A percentile compares a stretch with the other conserved stretches of the same genome.
These are phyloP conservation scores for Drosophila mettleri DNA, from an alignment of 2,888 invertebrate species.

Conservation along the genomic window DNA sequence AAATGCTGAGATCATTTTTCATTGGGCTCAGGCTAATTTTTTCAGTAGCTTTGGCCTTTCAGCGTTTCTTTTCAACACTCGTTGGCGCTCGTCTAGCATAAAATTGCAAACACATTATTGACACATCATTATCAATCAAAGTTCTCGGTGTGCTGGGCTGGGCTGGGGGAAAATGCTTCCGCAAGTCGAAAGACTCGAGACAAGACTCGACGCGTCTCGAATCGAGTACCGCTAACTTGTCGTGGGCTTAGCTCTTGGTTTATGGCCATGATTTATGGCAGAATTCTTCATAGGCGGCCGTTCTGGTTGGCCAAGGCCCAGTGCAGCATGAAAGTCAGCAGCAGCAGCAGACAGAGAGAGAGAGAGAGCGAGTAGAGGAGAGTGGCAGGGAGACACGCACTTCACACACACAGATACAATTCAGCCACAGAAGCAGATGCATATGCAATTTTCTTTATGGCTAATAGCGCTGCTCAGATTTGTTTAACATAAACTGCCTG, in stretches of 20 bases:
- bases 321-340: slow-evolving; percentile 68
- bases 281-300: slow-evolving; percentile 82
- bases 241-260: slow-evolving; percentile 48
- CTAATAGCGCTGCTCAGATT: slow-evolving; percentile 59
- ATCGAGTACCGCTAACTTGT: slow-evolving; percentile 49
- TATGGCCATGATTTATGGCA: slow-evolving; percentile 79
- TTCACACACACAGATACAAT: slow-evolving; percentile 15
- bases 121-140: slow-evolving; percentile 82
- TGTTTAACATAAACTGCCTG: slow-evolving; percentile 72
- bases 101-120: slow-evolving; percentile 80
- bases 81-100: slow-evolving; percentile 56
- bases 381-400: slow-evolving; percentile 59
- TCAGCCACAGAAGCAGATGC: no score
- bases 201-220: slow-evolving; percentile 20
- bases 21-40: slow-evolving; percentile 5
- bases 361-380: slow-evolving; percentile 15
- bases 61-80: slow-evolving; percentile 26
- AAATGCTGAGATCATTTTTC: slow-evolving; percentile 9
- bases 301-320: slow-evolving; percentile 76
- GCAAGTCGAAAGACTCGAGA: slow-evolving; percentile 38
- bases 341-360: slow-evolving; percentile 11
- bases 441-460: slow-evolving; percentile 65
- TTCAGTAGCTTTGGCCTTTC: slow-evolving; percentile 22
- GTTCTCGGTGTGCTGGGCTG: slow-evolving; percentile 2
- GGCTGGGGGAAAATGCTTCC: slow-evolving; percentile 49